Evolutionary conservation across 2,888 invertebrate species (phyloP), one percentile per base, ranked within the genome.

Genomic region (Loripinus fragilis): DNA sequence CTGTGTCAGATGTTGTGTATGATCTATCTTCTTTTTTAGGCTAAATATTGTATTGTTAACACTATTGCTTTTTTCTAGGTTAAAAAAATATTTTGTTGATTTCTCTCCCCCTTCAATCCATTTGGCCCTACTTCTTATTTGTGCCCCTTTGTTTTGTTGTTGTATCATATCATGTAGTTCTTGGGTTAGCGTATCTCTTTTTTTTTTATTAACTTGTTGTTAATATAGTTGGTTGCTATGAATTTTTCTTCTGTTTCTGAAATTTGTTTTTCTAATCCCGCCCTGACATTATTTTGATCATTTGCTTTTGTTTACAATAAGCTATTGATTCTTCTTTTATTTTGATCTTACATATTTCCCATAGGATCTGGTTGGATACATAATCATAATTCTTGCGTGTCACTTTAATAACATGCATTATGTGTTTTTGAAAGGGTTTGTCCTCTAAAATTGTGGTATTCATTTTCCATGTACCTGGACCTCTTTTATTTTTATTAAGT

Each of bases 121-220:
- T 28, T 55, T 55, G 28, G 55, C 55, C 30, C 55, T 55, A 28
- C 55, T 55, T 55, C 55, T 25, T 55, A 55, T 55, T 17, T 55
- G 55, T 28, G 55, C 23, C 5, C 55, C 55, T 55, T 28, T 28
- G 17, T 55, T 55, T 28, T 55, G 55, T 28, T 55, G 3, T 25
- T 55, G 55, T 7, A 55, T 17, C 55, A 55, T 25, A 25, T 25
- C 2, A 17, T 55, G 55, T 25, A 55, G 28, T 2, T 55, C 55
- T 7, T 55, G 8, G 23, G 17, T 17, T 28, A 55, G 8, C 3
- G 55, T 28, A 17, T 55, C 55, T 55, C 55, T 55, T 10, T 55
- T 5, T 28, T 12, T 17, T 55, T 55, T 5, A 25, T 5, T 55
- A 28, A 28, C n/a, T n/a, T n/a, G n/a, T n/a, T 8, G 8, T 28